These are phyloP conservation scores for Brachionus paranguensis DNA, from an alignment of 1,140 invertebrate genomes.

Conservation along the genomic window DNA sequence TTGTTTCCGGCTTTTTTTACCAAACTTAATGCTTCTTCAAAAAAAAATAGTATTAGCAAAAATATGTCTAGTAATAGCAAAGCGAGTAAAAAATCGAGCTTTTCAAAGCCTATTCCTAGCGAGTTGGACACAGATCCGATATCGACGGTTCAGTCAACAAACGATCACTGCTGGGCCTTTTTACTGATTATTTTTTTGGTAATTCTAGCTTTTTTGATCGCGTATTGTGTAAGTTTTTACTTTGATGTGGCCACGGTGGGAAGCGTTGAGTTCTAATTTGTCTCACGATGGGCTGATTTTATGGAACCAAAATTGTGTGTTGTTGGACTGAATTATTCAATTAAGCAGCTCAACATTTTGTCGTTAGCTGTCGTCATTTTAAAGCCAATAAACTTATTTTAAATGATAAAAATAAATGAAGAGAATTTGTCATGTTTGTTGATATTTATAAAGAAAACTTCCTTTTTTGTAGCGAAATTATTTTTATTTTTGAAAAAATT, in stretches of 20 bases:
- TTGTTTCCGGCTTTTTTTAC: conserved; percentile 42
- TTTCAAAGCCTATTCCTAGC: conserved; percentile 1
- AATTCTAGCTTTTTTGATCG: conserved; percentile 62
- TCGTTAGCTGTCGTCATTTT: not conserved
- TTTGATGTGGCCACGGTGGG: not conserved
- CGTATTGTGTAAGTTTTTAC: conserved; percentile 46
- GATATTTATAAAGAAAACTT: not conserved
- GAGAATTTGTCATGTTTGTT: not conserved
- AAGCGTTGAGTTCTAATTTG: not conserved
- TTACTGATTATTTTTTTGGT: conserved; percentile 63
- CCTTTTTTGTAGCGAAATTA: not conserved
- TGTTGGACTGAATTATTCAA: not conserved
- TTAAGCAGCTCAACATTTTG: not conserved
- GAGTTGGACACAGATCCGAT: conserved; percentile 1
- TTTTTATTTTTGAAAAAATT: not conserved
- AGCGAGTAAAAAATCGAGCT: conserved; percentile 2
- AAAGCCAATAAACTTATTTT: not conserved
- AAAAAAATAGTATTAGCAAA: not conserved
- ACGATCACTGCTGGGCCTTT: conserved; percentile 64
- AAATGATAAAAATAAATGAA: not conserved
- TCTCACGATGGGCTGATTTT: not conserved
- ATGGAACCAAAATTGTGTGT: not conserved
- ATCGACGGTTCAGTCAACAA: conserved; percentile 57
- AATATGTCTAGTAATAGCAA: not conserved
- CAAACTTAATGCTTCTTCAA: not conserved